Percentiles rank a stretch among this genome's conserved stretches.
These are phyloP conservation scores for Drosophila fuyamai DNA, from an alignment of 1,140 invertebrate genomes.

Conservation along the genomic window DNA sequence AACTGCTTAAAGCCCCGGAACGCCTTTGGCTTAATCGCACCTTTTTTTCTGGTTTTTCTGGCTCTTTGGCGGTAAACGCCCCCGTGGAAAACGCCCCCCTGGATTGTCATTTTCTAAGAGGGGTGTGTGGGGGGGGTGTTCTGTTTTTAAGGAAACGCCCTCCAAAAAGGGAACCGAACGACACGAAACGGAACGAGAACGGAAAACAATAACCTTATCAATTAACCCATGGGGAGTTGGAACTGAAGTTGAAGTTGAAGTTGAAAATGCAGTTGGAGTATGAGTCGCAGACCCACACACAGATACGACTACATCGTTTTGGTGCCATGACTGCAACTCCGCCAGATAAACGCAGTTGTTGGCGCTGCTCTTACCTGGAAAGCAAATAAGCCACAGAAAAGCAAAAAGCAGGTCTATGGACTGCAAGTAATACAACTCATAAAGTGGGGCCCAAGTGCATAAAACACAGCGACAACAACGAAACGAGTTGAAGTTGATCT, in stretches of 20 bases:
- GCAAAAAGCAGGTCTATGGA: constrained; percentile 57
- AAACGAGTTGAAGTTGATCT: constrained; percentile 56
- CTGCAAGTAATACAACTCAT: constrained; percentile 70
- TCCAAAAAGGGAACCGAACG: constrained; percentile 9
- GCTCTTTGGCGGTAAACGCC: constrained; percentile 8
- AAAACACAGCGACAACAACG: constrained; percentile 60
- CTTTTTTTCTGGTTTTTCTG: not conserved
- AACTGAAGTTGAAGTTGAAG: too few relatives aligned
- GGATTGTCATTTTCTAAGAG: constrained; percentile 5
- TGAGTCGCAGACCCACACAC: constrained; percentile 4
- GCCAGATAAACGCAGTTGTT: constrained; percentile 13
- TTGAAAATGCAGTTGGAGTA: too few relatives aligned
- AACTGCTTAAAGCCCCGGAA: constrained; percentile 8
- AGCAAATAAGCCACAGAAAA: constrained; percentile 44
- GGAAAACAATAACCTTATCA: constrained; percentile 50
- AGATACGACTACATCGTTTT: constrained; percentile 5
- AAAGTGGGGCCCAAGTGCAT: constrained; percentile 77
- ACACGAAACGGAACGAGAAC: not conserved
- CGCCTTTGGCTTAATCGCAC: constrained; percentile 46
- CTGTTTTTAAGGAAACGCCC: constrained; percentile 19
- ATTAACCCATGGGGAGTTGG: constrained; percentile 46
- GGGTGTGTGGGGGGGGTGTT: not conserved
- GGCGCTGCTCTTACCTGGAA: constrained; percentile 59
- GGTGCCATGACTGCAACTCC: constrained; percentile 2
- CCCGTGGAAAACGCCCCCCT: not conserved